These are phyloP conservation scores for Gasteruption jaculator DNA, from an alignment of 2,888 invertebrate genomes.

Conservation along the genomic window DNA sequence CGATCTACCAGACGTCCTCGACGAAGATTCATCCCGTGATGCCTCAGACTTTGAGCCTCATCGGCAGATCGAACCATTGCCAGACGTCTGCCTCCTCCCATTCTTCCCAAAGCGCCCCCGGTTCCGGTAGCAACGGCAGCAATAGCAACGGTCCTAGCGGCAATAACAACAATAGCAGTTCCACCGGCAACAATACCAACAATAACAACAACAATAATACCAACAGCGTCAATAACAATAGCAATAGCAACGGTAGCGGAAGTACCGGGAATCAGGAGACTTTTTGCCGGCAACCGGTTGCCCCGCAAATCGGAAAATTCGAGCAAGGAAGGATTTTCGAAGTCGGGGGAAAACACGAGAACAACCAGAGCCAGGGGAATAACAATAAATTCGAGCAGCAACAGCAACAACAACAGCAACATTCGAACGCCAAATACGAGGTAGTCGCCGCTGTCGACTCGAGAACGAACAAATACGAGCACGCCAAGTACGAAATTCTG, in stretches of 20 bases:
- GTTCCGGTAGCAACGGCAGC: slow-evolving; percentile 20
- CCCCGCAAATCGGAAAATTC: too few species aligned
- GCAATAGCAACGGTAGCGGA: slow-evolving; percentile 7
- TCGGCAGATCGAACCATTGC: too few species aligned
- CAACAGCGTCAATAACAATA: slow-evolving; percentile 14
- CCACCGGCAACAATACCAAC: slow-evolving; percentile 13
- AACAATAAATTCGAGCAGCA: slow-evolving; percentile 35
- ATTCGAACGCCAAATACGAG: slow-evolving; percentile 27
- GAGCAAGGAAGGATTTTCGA: too few species aligned
- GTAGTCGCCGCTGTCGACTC: not conserved
- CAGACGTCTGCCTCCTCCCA: too few species aligned
- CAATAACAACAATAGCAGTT: not conserved
- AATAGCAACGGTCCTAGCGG: slow-evolving; percentile 8
- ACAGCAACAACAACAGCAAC: slow-evolving; percentile 29
- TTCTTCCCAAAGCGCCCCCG: too few species aligned
- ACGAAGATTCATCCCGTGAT: slow-evolving; percentile 78
- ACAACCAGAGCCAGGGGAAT: slow-evolving; percentile 28
- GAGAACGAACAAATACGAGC: slow-evolving; percentile 13
- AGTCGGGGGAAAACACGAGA: slow-evolving; percentile 19
- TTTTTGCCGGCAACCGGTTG: too few species aligned
- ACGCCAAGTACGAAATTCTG: slow-evolving; percentile 26
- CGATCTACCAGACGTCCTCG: slow-evolving; percentile 76
- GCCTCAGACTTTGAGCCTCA: slow-evolving; percentile 64
- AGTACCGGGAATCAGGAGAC: too few species aligned
- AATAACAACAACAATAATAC: slow-evolving; percentile 17